Evolutionary conservation across 2,888 invertebrate genomes (phyloP), one percentile per base, ranked within the genome.

Genomic region (Hylaea fasciaria): DNA sequence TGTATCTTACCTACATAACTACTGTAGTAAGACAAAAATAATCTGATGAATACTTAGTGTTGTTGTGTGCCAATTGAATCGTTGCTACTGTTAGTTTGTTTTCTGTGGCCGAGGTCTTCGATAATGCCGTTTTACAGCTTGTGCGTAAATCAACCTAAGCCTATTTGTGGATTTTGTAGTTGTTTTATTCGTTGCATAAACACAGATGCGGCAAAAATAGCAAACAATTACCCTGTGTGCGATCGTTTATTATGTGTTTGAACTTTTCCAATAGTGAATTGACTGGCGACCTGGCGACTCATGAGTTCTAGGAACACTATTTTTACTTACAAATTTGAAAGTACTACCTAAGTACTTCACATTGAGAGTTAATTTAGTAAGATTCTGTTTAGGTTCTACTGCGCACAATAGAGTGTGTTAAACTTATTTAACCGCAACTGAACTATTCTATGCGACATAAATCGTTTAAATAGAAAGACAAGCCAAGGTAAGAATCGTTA

Each of bases 71-170:
- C 22, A 40, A 43, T 17, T 22, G 12, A 29, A 45, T 9, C 10
- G 7, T 45, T 0, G 7, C 45, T 29, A 29, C 45, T 29, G 29
- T 41, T 17, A 29, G 48, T 44, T 29, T 22, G 22, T 60, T 29
- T 17, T 29, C 45, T 54, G 32, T 28, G 22, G 49, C 32, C 35
- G 12, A 14, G 29, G 22, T 39, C 35, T 53, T 14, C 28, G 43
- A 44, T 58, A 54, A 57, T 28, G 41, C 44, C 49, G 59, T 10
- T 55, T 57, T 54, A 41, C 52, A 56, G 17, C 32, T 29, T 58
- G 41, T 51, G 43, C 45, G 49, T 52, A 47, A 48, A 47, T 35
- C 47, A 13, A 14, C n/a, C 44, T 37, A 29, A 44, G 29, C 39
- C 40, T 49, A 32, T 32, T 40, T 45, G 13, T 22, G 10, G 32